Conservation (phyloP, 2,888 invertebrate species). For the Dione juno region DNA sequence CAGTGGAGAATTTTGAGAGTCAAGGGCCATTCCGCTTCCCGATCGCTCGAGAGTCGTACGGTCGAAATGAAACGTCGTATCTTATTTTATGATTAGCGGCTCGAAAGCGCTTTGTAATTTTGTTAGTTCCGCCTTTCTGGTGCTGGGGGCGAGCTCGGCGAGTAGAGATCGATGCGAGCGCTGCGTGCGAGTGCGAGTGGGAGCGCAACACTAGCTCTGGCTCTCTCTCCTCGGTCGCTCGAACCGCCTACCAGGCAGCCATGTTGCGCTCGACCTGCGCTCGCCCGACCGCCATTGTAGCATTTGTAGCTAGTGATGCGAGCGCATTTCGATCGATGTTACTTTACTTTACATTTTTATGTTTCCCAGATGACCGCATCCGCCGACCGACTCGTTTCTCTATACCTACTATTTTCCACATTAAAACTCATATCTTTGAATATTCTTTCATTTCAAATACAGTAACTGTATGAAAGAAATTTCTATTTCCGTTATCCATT, state of each 20-base stretch:
- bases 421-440: neutral
- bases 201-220: slow-evolving; percentile 62
- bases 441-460: slow-evolving; percentile 23
- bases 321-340: slow-evolving; percentile 67
- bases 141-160: slow-evolving; percentile 82
- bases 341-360: slow-evolving; percentile 53
- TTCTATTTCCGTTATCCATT: slow-evolving; percentile 28
- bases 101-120: slow-evolving; percentile 84
- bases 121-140: slow-evolving; percentile 84
- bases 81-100: slow-evolving; percentile 85
- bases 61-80: slow-evolving; percentile 84
- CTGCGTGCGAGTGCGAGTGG: slow-evolving; percentile 75
- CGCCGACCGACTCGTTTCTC: slow-evolving; percentile 41
- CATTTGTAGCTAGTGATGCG: slow-evolving; percentile 81
- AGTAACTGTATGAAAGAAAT: slow-evolving; percentile 12
- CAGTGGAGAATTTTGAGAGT: slow-evolving; percentile 81
- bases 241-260: slow-evolving; percentile 83
- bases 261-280: slow-evolving; percentile 84
- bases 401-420: slow-evolving; percentile 24
- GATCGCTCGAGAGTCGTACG: slow-evolving; percentile 82
- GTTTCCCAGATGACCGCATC: slow-evolving; percentile 46
- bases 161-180: slow-evolving; percentile 82
- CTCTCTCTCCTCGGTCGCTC: slow-evolving; percentile 72
- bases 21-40: slow-evolving; percentile 82
- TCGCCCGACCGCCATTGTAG: slow-evolving; percentile 84